phyloP scores from a whole-genome alignment of 2,113 vertebrate species.

The Saccopteryx leptura region DNA sequence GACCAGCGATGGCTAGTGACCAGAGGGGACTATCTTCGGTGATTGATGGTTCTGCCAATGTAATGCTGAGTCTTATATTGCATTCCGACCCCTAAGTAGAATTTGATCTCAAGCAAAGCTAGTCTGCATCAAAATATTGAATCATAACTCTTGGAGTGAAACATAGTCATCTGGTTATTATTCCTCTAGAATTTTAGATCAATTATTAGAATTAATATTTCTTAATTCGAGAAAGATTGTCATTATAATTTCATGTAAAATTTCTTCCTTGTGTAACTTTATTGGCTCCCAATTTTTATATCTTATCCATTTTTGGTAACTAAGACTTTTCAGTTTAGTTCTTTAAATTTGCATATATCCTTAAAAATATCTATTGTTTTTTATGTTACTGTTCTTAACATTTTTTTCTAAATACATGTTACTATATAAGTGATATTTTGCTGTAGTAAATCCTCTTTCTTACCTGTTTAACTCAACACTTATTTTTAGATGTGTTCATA shows the following conservation, averaged over 20 bases:
- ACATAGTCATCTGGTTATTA: neutral
- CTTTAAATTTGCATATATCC: neutral
- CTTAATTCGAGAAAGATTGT: neutral
- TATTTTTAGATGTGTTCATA: neutral
- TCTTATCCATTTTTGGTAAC: neutral
- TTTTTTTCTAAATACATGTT: neutral
- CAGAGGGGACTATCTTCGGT: conserved; percentile 19
- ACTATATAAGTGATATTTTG: neutral
- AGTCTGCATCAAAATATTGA: neutral
- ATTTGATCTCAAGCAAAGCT: neutral
- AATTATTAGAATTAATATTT: neutral
- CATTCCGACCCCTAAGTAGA: neutral
- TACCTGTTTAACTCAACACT: neutral
- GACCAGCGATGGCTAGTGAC: conserved; percentile 15
- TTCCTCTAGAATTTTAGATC: neutral
- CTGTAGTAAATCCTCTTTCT: neutral
- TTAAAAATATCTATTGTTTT: neutral
- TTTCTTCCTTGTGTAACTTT: neutral
- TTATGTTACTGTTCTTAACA: neutral
- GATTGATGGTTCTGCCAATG: conserved; percentile 37
- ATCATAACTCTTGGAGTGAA: neutral
- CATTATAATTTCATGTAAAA: neutral
- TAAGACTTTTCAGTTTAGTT: neutral
- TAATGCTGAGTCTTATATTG: neutral
- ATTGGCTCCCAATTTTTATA: neutral